These are phyloP conservation scores for Halictus rubicundus DNA, from an alignment of 1,140 invertebrate genomes.

Conservation along the genomic window DNA sequence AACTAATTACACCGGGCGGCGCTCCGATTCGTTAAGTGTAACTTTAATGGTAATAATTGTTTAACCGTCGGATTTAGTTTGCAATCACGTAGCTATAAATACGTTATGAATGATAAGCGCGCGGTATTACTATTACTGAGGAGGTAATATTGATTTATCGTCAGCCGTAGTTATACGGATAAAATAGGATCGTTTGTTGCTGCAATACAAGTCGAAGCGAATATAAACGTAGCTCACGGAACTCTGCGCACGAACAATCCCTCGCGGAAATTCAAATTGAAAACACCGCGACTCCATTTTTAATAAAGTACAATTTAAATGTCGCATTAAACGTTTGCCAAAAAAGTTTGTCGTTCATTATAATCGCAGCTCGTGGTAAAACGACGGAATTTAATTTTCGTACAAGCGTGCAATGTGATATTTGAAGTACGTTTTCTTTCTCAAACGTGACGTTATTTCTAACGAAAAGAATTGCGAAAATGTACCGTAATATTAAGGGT, in stretches of 20 bases:
- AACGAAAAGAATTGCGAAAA: too few species aligned
- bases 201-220: not conserved
- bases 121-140: conserved; percentile 15
- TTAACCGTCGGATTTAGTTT: not conserved
- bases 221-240: not conserved
- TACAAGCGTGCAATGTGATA: too few species aligned
- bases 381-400: too few species aligned
- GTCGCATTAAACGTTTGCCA: not conserved
- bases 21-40: conserved; percentile 21
- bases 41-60: conserved; percentile 19
- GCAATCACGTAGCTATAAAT: not conserved
- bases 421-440: too few species aligned
- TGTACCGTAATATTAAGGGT: too few species aligned
- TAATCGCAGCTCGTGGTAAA: too few species aligned
- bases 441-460: too few species aligned
- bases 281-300: too few species aligned
- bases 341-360: too few species aligned
- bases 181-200: conserved; percentile 10
- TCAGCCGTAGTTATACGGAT: not conserved
- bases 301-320: not conserved
- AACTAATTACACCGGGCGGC: conserved; percentile 24
- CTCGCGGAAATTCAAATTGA: not conserved
- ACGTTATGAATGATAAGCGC: conserved; percentile 21
- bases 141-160: conserved; percentile 24
- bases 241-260: not conserved